Evolutionary conservation across 2,113 vertebrate genomes (phyloP).

Genomic region (Dascyllus trimaculatus): DNA sequence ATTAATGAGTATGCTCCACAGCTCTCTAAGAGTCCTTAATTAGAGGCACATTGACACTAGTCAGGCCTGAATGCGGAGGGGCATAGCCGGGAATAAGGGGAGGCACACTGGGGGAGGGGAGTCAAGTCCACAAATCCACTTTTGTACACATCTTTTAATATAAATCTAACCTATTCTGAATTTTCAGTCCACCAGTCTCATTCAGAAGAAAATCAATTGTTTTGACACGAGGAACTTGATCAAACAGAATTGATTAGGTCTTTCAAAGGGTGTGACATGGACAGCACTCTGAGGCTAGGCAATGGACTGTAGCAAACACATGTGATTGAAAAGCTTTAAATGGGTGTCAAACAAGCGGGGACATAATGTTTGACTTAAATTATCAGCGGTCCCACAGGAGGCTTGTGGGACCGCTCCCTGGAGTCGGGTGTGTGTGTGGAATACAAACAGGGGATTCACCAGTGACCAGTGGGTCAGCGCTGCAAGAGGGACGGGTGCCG

Average conservation of each 20-base stretch:
- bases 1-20: constrained; percentile 79
- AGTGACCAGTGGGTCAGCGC: constrained; percentile 79
- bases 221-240: constrained; percentile 64
- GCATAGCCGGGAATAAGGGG: constrained; percentile 55
- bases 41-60: constrained; percentile 79
- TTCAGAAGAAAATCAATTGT: constrained; percentile 66
- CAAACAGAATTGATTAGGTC: constrained; percentile 79
- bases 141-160: constrained; percentile 11
- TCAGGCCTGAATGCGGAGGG: constrained; percentile 47
- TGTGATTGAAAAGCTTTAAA: constrained; percentile 82
- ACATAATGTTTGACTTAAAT: constrained; percentile 85
- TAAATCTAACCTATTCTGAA: constrained; percentile 25
- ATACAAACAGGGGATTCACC: constrained; percentile 81
- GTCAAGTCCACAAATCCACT: constrained; percentile 31
- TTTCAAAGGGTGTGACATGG: constrained; percentile 65
- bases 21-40: constrained; percentile 82
- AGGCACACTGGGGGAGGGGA: constrained; percentile 38
- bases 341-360: constrained; percentile 80
- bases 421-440: constrained; percentile 72
- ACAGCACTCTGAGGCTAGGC: constrained; percentile 53
- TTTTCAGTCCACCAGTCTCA: constrained; percentile 39
- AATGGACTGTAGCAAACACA: constrained; percentile 75
- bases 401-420: constrained; percentile 66
- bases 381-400: constrained; percentile 79
- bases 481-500: constrained; percentile 48